Base-by-base conservation (phyloP, 2,797 vertebrate genomes). In the Eurystomus glaucurus region DNA sequence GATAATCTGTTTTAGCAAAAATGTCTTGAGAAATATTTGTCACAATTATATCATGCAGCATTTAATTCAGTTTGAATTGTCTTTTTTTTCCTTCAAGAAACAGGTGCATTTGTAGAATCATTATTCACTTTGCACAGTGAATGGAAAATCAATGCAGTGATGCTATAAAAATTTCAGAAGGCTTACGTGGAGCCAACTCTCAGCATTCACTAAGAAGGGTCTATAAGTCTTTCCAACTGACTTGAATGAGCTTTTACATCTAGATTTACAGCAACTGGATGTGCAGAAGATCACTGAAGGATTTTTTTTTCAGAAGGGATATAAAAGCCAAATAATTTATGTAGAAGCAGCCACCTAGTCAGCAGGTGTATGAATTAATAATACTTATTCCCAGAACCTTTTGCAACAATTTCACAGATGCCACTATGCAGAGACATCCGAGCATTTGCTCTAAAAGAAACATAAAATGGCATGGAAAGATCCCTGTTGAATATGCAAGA, bases 131-230 rank as follows among this genome's bases (percentile, higher is more conserved):
- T 85, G 85, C 69, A 87, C 22, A 61, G 22, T 60, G 61, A 85
- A 91, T 39, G 45, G 77, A 46, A 96, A 97, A 92, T 78, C 71
- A 97, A 64, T 70, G 66, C 81, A 96, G 77, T 55, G 60, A 84
- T 77, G 60, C 62, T 78, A 77, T 65, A 88, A 86, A 84, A 74
- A 64, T 51, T 88, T 87, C 62, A 94, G 83, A 91, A 93, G 61
- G 65, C 46, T 83, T 54, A 60, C 1, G 5, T 45, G 28, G 45
- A 95, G 78, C 46, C 88, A 92, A 19, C 29, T 80, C 39, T 62
- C 66, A 69, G 18, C 60, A 64, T 37, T 94, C 93, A 62, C 51
- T 50, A 65, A 81, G 92, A 89, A 82, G 8, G 33, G 43, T 54
- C 35, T 70, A 7, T 14, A 37, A 77, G 61, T 69, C 80, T 66